phyloP scores from a whole-genome alignment of 2,113 vertebrate species.

The Antennarius striatus region DNA sequence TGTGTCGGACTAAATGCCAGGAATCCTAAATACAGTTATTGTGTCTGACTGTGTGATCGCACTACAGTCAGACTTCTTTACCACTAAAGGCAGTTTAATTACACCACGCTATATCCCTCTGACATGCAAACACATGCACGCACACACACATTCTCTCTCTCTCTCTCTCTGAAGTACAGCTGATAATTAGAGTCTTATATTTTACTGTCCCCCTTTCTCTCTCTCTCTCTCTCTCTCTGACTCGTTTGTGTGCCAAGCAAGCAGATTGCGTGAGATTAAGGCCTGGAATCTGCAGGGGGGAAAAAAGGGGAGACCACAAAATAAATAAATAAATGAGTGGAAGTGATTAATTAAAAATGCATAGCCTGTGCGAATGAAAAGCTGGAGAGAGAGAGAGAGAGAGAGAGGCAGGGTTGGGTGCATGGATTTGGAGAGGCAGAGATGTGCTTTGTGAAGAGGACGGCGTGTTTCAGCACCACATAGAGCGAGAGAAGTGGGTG shows the following conservation, averaged over 20 bases:
- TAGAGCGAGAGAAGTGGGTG: constrained; percentile 70
- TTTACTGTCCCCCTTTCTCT: constrained; percentile 45
- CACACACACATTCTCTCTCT: constrained; percentile 10
- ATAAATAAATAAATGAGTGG: constrained; percentile 59
- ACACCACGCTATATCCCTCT: constrained; percentile 62
- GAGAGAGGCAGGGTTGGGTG: constrained; percentile 31
- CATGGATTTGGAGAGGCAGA: constrained; percentile 42
- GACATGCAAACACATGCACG: constrained; percentile 23
- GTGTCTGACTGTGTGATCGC: constrained; percentile 55
- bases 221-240: constrained; percentile 24
- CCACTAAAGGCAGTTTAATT: constrained; percentile 73
- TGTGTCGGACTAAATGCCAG: constrained; percentile 24
- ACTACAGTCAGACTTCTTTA: constrained; percentile 57
- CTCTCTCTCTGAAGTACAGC: constrained; percentile 27
- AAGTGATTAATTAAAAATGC: constrained; percentile 72
- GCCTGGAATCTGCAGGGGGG: constrained; percentile 41
- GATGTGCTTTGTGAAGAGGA: constrained; percentile 51
- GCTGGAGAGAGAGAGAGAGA: constrained; percentile 9
- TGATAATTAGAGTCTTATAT: constrained; percentile 76
- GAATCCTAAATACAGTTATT: constrained; percentile 58
- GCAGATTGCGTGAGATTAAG: constrained; percentile 77
- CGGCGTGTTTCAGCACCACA: constrained; percentile 70
- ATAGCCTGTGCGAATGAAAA: constrained; percentile 45
- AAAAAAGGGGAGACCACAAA: constrained; percentile 23
- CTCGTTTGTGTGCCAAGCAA: constrained; percentile 57